Evolutionary conservation across 2,797 vertebrate genomes (phyloP), one percentile per base, ranked within the genome.

Genomic region (Melanotaenia boesemani): DNA sequence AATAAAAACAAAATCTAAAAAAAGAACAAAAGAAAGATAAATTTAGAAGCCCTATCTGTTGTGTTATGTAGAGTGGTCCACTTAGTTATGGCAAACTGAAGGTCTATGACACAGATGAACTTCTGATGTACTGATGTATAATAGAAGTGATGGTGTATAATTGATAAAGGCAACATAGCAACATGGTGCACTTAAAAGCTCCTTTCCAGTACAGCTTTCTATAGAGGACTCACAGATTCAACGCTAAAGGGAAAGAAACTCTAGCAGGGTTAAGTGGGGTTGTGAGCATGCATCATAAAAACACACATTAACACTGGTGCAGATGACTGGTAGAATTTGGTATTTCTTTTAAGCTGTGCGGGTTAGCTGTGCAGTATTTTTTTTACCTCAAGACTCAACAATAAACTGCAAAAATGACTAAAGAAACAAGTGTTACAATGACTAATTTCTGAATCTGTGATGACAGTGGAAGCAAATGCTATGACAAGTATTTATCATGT

Each of bases 71-170:
- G 80, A 86, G 77, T 54, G 58, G 66, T 81, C 57, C 72, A 83
- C 74, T 86, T 70, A 85, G 72, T 59, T 11, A 16, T 46, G 69
- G 61, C 66, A 90, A 86, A 84, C 80, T 79, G 74, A 71, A 68
- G 77, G 80, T 85, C 72, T 88, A 52, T 73, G 80, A 84, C 85
- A 83, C 76, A 84, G 70, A 86, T 71, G 66, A 80, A 82, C 72
- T 74, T 83, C 80, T 81, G 83, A 87, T 81, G 83, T 78, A 63
- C 81, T 82, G 64, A 89, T 91, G 71, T 89, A 90, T 89, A 83
- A 91, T 87, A 86, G 79, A 90, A 77, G 56, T 3, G 63, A 71
- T 81, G 64, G 66, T 91, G 73, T 88, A 91, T 91, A 87, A 91
- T 88, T 92, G 69, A 92, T 90, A 89, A 90, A 83, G 82, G 76